These are phyloP conservation scores for Pachyuromys duprasi DNA, from an alignment of 2,797 vertebrate genomes.

Conservation along the genomic window DNA sequence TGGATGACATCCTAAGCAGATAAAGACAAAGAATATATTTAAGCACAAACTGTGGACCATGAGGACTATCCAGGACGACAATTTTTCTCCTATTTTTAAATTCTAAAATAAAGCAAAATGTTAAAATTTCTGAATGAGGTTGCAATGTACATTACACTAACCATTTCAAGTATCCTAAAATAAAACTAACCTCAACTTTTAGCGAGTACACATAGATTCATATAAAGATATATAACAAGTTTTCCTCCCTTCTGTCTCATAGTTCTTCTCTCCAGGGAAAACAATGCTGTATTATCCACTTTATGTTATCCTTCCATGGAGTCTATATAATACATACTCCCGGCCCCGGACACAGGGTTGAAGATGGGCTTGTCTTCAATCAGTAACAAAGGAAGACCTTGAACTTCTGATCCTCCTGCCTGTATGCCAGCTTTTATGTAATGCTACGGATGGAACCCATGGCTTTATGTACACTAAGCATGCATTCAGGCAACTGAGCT, in stretches of 20 bases:
- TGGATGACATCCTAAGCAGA: not conserved
- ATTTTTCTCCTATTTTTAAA: conserved; percentile 16
- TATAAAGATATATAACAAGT: not conserved
- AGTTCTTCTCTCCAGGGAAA: not conserved
- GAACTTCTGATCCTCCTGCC: not conserved
- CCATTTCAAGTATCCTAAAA: not conserved
- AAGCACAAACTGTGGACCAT: not conserved
- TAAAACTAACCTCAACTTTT: not conserved
- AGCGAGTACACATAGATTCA: not conserved
- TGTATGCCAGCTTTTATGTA: not conserved
- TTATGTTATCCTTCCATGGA: not conserved
- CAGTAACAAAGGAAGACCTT: not conserved
- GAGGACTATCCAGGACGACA: not conserved
- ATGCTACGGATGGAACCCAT: not conserved
- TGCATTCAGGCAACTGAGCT: not conserved
- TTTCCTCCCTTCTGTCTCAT: not conserved
- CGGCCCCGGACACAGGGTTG: not conserved
- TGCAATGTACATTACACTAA: conserved; percentile 11
- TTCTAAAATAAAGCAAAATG: conserved; percentile 34
- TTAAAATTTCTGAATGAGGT: not conserved
- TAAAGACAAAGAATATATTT: conserved; percentile 9
- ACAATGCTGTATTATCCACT: not conserved
- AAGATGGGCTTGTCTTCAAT: not conserved
- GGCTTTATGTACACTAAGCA: not conserved
- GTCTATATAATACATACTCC: not conserved